Base-by-base conservation (phyloP, 1,140 invertebrate species). In the Nasonia vitripennis region DNA sequence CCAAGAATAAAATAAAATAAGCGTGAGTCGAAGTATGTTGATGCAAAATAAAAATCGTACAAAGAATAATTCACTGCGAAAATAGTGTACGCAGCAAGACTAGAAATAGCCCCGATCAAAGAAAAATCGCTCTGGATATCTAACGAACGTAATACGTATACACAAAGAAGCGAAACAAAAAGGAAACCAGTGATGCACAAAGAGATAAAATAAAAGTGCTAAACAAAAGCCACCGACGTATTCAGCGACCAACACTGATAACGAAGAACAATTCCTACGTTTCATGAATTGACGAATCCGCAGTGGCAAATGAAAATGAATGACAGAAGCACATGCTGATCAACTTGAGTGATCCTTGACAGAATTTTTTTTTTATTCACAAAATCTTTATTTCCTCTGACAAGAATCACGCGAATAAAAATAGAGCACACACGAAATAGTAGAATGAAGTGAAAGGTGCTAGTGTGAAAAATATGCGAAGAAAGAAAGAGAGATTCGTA, bases 251-350 rank as follows among this genome's bases (percentile, higher is more conserved):
- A 51, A 81, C 23, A 14, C 27, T 51, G 45, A 73, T 2, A 27
- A 27, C 14, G 17, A 45, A 37, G n/a, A 73, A 81, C n/a, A 73
- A 62, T 62, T 31, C 37, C 41, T 73, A 51, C 17, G 6, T n/a
- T 31, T 27, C 51, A 27, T 73, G 3, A 51, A 81, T 70, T n/a
- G 7, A 23, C 23, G 12, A 81, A 51, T 73, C n/a, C 0, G 2
- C 12, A 73, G 23, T 34, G 34, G n/a, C 9, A 20, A 73, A 71
- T 34, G 45, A 51, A 11, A 31, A 41, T 51, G 2, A 20, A 48
- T 27, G 48, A 51, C 27, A n/a, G 31, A 81, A 81, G 68, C 79
- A n/a, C 79, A 81, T 81, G 79, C 79, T 81, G 20, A 80, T 80
- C 27, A 37, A 73, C 45, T 23, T 48, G n/a, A 62, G 20, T 81